Evolutionary conservation across 2,113 vertebrate species (phyloP).

Genomic region (Typhlomys cinereus): DNA sequence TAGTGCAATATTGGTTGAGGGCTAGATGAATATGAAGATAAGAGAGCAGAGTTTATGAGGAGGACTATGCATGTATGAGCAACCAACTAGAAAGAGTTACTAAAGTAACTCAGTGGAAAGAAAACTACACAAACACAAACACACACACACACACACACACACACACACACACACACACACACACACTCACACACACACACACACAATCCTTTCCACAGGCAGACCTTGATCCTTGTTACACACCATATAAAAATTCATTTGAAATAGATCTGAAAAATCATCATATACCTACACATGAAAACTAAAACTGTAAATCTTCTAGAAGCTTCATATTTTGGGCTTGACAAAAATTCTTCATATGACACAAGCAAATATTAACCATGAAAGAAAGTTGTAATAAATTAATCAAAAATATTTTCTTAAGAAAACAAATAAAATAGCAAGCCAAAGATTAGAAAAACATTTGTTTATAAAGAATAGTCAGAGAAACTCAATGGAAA

Average conservation of each 20-base stretch:
- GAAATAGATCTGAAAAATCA: slow-evolving; percentile 16
- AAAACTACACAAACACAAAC: too few species aligned
- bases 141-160: too few species aligned
- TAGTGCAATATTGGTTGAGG: not conserved
- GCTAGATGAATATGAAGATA: not conserved
- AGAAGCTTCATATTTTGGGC: not conserved
- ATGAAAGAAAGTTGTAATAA: slow-evolving; percentile 17
- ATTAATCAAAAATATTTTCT: slow-evolving; percentile 19
- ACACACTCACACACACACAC: too few species aligned
- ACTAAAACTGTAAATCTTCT: not conserved
- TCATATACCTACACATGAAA: not conserved
- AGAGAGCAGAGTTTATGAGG: not conserved
- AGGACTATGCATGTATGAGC: not conserved
- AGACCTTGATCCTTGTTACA: not conserved
- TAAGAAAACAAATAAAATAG: not conserved
- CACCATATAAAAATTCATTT: not conserved
- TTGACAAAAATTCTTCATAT: not conserved
- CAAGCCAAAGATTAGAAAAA: not conserved
- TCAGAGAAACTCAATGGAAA: not conserved
- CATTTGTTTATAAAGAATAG: not conserved
- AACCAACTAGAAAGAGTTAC: not conserved
- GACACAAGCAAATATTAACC: not conserved
- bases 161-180: too few species aligned
- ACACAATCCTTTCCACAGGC: not conserved
- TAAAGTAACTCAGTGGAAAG: not conserved